Base-by-base conservation (phyloP, 2,888 invertebrate species). In the Heliconius hortense region DNA sequence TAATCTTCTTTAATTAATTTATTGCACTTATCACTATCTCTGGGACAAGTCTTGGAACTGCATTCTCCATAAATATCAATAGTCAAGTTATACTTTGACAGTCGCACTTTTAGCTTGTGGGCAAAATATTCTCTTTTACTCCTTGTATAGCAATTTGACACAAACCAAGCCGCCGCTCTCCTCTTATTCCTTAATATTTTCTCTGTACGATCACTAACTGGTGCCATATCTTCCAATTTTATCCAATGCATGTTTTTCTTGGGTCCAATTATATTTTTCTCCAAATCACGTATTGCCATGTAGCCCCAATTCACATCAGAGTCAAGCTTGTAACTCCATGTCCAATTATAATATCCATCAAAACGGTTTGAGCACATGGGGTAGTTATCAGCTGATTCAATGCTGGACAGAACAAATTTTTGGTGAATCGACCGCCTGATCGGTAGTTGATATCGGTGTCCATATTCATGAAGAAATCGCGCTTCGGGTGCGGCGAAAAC, bases 131-230 rank as follows among this genome's bases (percentile, higher is more conserved):
- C 84, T 62, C 89, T 82, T 5, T 78, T 76, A 70, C 85, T 86
- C 56, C 67, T 78, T 0, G 89, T 82, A 7, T 78, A 62, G 73
- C 90, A 91, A 69, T 89, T 86, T 0, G 89, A 88, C 0, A 88
- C 89, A 74, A 90, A 87, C 91, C 90, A 91, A 18, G 85, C 86
- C 0, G 82, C 87, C 2, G 84, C 83, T 75, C 83, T 86, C 0
- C 69, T 80, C 73, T 84, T 85, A 26, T 31, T 79, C 28, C 75
- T 81, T 60, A 85, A 78, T 64, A 82, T 80, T 3, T 71, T 67
- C 72, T 81, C 83, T 5, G 84, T 75, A 35, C 83, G 82, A 5
- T 82, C 79, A 73, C 79, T 81, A 3, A 84, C 80, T 11, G 85
- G 83, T 15, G 81, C 77, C 86, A 88, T 86, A 8, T 86, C 81